Evolutionary conservation across 2,888 invertebrate species (phyloP).

Genomic region (Dromius quadrimaculatus): DNA sequence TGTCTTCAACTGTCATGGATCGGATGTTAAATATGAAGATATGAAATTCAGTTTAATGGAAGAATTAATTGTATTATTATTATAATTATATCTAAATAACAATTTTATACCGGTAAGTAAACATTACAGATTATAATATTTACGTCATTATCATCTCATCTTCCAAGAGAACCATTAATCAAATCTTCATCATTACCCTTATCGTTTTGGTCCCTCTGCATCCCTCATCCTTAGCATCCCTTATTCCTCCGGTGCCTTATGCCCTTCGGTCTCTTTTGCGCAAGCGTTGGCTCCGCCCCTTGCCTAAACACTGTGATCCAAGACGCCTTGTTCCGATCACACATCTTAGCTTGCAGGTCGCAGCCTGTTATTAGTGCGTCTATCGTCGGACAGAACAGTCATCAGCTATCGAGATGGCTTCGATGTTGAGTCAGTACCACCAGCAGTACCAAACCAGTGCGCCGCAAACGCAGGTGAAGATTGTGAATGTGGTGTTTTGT

Average conservation of each 20-base stretch:
- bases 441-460: constrained; percentile 63
- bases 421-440: constrained; percentile 57
- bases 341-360: constrained; percentile 57
- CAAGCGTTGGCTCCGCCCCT: constrained; percentile 64
- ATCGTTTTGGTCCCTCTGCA: not conserved
- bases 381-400: constrained; percentile 50
- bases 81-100: too few species aligned
- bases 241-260: constrained; percentile 54
- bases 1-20: too few species aligned
- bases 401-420: constrained; percentile 54
- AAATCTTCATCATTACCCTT: not conserved
- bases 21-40: too few species aligned
- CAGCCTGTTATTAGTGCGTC: constrained; percentile 67
- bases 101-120: too few species aligned
- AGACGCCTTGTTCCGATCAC: constrained; percentile 60
- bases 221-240: not conserved
- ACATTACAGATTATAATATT: too few species aligned
- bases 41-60: too few species aligned
- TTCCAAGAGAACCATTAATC: not conserved
- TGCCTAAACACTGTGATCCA: constrained; percentile 50
- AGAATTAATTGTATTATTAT: too few species aligned
- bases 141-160: too few species aligned
- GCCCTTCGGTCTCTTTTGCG: constrained; percentile 63
- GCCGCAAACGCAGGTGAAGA: constrained; percentile 65
- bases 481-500: not conserved